Conservation (phyloP, 1,140 invertebrate genomes). For the Vanessa atalanta region DNA sequence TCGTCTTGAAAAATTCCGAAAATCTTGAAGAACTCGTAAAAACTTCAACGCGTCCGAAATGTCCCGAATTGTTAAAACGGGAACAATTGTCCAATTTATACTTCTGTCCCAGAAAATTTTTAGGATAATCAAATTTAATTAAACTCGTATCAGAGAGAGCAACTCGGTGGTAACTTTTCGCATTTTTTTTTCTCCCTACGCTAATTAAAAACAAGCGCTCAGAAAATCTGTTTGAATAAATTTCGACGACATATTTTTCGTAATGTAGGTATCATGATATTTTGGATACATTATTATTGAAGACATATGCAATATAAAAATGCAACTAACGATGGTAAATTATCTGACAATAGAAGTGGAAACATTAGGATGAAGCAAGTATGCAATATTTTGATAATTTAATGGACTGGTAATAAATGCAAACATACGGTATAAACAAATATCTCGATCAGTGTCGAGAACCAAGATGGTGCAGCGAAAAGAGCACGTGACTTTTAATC, state of each 20-base stretch:
- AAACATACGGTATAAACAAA: too few relatives aligned
- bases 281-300: not conserved
- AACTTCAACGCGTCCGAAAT: conserved; percentile 18
- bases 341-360: too few relatives aligned
- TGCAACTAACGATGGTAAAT: not conserved
- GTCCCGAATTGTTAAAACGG: conserved; percentile 19
- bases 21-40: conserved; percentile 16
- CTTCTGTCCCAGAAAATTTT: conserved; percentile 25
- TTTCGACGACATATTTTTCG: not conserved
- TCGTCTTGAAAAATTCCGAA: conserved; percentile 10
- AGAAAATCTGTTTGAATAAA: not conserved
- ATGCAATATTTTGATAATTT: too few relatives aligned
- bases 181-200: conserved; percentile 28
- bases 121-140: conserved; percentile 51
- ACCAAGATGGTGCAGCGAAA: too few relatives aligned
- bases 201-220: conserved; percentile 43
- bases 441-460: too few relatives aligned
- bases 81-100: conserved; percentile 31
- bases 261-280: not conserved
- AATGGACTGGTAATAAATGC: too few relatives aligned
- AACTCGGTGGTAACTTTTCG: conserved; percentile 32
- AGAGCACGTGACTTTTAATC: too few relatives aligned
- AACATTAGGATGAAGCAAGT: too few relatives aligned
- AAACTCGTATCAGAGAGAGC: conserved; percentile 42
- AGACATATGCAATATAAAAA: not conserved